Conservation (phyloP, 1,140 invertebrate species). For the Drosophila tropicalis region DNA sequence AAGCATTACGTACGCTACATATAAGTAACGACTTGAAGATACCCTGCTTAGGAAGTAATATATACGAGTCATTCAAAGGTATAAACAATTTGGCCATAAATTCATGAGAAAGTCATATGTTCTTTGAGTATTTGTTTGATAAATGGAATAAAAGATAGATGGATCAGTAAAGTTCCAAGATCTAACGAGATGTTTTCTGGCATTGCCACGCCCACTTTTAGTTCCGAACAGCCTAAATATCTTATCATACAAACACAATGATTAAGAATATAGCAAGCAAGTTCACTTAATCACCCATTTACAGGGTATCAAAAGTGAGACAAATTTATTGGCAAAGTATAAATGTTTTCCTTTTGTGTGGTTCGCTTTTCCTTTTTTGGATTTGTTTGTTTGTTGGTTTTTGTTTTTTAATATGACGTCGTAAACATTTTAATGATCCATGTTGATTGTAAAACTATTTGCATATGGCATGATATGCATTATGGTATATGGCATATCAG, state of each 20-base stretch:
- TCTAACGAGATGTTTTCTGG: too few species aligned
- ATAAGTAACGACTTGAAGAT: background rate
- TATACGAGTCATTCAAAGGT: too few species aligned
- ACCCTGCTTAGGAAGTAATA: background rate
- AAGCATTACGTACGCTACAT: background rate
- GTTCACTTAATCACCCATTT: background rate
- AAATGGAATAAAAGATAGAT: too few species aligned
- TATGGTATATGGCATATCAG: constrained; percentile 4
- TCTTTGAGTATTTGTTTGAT: too few species aligned
- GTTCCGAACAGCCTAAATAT: too few species aligned
- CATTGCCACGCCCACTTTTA: too few species aligned
- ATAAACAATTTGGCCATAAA: too few species aligned
- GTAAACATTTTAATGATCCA: constrained; percentile 73
- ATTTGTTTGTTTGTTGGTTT: constrained; percentile 25
- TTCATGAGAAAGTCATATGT: too few species aligned
- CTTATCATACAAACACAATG: too few species aligned
- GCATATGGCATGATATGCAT: constrained; percentile 51
- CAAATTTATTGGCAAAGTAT: constrained; percentile 78
- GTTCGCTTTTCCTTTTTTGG: constrained; percentile 17
- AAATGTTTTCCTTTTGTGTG: constrained; percentile 65
- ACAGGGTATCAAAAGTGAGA: constrained; percentile 41
- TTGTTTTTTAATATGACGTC: constrained; percentile 67
- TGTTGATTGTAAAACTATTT: constrained; percentile 64
- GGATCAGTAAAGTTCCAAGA: too few species aligned
- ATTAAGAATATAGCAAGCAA: too few species aligned